Evolutionary conservation across 2,888 invertebrate species (phyloP).

Genomic region (Trachelus stipa): DNA sequence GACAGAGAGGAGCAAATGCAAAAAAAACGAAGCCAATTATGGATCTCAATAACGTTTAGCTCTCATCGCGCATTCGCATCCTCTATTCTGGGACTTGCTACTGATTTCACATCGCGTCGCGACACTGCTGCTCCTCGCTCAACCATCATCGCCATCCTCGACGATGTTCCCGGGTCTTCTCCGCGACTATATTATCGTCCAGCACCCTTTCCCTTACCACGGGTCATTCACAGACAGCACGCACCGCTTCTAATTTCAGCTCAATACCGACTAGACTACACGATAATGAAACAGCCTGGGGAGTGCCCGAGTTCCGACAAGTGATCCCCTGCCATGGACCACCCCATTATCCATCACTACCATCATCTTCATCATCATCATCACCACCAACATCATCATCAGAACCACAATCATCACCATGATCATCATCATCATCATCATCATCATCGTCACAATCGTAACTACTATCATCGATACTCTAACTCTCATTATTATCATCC

Average conservation of each 20-base stretch:
- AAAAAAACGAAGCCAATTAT: not conserved
- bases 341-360: constrained; percentile 34
- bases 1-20: not conserved
- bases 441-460: constrained; percentile 34
- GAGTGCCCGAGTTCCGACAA: constrained; percentile 66
- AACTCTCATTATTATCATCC: constrained; percentile 42
- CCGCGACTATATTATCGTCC: constrained; percentile 29
- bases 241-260: constrained; percentile 57
- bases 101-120: not conserved
- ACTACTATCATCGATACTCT: constrained; percentile 31
- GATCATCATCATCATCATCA: constrained; percentile 40
- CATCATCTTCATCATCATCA: constrained; percentile 15
- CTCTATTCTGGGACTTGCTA: not conserved
- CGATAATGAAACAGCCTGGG: constrained; percentile 64
- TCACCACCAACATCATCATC: constrained; percentile 31
- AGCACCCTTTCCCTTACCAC: constrained; percentile 32
- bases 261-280: constrained; percentile 67
- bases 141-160: not conserved
- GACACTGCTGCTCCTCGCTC: not conserved
- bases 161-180: constrained; percentile 33
- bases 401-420: constrained; percentile 34
- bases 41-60: not conserved
- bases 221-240: constrained; percentile 19
- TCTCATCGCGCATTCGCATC: not conserved
- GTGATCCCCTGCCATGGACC: constrained; percentile 65